Evolutionary conservation across 2,888 invertebrate species (phyloP), one percentile per base, ranked within the genome.

Genomic region (Boloria euphrosyne): DNA sequence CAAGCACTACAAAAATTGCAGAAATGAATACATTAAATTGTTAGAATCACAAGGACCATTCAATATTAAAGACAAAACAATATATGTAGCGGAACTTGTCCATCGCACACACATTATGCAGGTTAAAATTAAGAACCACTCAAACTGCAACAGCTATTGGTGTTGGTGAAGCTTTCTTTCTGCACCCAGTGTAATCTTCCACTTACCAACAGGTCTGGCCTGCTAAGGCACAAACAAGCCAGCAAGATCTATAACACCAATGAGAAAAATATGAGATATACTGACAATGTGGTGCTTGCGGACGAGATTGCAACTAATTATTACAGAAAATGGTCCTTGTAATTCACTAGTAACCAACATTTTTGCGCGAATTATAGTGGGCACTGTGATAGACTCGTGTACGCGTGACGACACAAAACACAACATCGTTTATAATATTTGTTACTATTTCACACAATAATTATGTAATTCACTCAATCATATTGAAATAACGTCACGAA

Each of bases 121-220:
- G 83, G 89, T 90, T 90, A 90, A 86, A 81, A 78, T 81, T 82
- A 82, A 83, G 75, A 75, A 80, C 81, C 85, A 90, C 85, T 86
- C 84, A 85, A 84, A 86, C 83, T 79, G 88, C 84, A 83, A 85
- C 85, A 90, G 89, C 88, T 70, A 86, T 86, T 81, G 81, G 82
- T 85, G 85, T 85, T 83, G 82, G 80, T 82, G 80, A 89, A 90
- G 90, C 90, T 82, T 77, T 57, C 53, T 57, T 52, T 81, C 80
- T 76, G 82, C 89, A 87, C 83, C 85, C 85, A 80, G 76, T 83
- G 82, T 80, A 76, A 78, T 88, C 86, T 88, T 90, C 85, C 81
- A 94, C 94, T 94, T 94, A 94, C 94, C 94, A 94, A 93, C 92
- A 94, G 93, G 93, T 94, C 94, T 94, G 94, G 94, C 94, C 94